Percentiles rank a stretch among this genome's conserved stretches.
Evolutionary conservation across 2,113 vertebrate species (phyloP).

Genomic region (Rafetus swinhoei): DNA sequence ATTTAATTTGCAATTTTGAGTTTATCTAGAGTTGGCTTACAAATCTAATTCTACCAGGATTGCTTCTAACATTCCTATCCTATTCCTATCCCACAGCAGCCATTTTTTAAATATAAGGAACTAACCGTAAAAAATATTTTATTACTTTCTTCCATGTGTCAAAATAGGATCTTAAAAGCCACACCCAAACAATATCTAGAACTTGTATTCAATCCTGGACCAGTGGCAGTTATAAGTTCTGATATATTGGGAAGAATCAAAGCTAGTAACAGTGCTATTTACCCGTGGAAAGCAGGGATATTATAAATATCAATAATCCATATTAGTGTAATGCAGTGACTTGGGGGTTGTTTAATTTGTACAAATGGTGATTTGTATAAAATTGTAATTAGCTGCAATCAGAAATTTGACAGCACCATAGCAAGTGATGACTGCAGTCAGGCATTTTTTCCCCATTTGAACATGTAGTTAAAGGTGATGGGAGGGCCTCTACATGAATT

Average conservation of each 20-base stretch:
- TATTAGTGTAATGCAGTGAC: not conserved
- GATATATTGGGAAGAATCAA: not conserved
- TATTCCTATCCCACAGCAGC: not conserved
- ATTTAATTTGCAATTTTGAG: constrained; percentile 1
- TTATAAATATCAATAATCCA: not conserved
- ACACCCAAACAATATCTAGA: not conserved
- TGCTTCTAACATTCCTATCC: not conserved
- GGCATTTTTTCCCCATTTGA: not conserved
- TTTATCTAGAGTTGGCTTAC: not conserved
- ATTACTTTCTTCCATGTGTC: not conserved
- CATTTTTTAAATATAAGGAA: not conserved
- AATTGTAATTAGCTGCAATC: not conserved
- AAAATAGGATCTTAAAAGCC: not conserved
- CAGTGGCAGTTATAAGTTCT: not conserved
- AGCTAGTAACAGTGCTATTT: not conserved
- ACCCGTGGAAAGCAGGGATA: not conserved
- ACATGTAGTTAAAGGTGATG: constrained; percentile 49
- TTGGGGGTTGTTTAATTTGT: not conserved
- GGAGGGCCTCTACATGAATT: constrained; percentile 42
- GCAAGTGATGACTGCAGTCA: not conserved
- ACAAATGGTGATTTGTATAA: not conserved
- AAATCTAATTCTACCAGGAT: fast-evolving
- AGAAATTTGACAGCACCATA: not conserved
- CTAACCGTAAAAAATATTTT: not conserved
- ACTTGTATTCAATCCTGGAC: not conserved